phyloP scores from a whole-genome alignment of 2,888 invertebrate species.

The Caenorhabditis parvicauda region DNA sequence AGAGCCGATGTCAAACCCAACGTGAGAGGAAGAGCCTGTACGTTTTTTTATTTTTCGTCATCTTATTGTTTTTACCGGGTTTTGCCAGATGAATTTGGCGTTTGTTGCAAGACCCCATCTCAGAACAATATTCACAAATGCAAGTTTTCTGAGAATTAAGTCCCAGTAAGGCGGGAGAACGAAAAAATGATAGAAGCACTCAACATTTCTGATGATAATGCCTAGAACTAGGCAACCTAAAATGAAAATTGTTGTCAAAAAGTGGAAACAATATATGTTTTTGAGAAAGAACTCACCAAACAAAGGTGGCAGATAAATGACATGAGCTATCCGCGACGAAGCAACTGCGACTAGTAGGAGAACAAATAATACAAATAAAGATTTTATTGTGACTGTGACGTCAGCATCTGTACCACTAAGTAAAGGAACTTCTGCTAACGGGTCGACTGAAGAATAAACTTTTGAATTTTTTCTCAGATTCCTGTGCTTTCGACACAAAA shows the following conservation, averaged over 20 bases:
- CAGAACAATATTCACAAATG: slow-evolving; percentile 14
- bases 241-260: neutral
- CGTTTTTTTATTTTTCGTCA: neutral
- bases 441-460: neutral
- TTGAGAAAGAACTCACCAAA: neutral
- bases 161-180: slow-evolving; percentile 8
- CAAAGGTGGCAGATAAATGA: neutral
- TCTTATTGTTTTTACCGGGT: slow-evolving; percentile 4
- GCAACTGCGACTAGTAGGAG: too few species aligned
- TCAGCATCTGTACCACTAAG: neutral
- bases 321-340: too few species aligned
- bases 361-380: neutral
- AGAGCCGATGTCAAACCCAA: slow-evolving; percentile 6
- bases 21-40: slow-evolving; percentile 7
- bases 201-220: slow-evolving; percentile 9
- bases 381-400: neutral
- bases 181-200: slow-evolving; percentile 5
- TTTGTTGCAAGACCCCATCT: slow-evolving; percentile 14
- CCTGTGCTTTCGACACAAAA: too few species aligned
- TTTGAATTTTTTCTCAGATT: neutral
- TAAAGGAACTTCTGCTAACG: neutral
- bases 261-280: neutral
- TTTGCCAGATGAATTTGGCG: slow-evolving; percentile 2
- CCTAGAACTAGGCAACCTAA: slow-evolving; percentile 9
- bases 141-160: slow-evolving; percentile 10